phyloP scores from a whole-genome alignment of 2,113 vertebrate genomes.

The Gracilinanus agilis region DNA sequence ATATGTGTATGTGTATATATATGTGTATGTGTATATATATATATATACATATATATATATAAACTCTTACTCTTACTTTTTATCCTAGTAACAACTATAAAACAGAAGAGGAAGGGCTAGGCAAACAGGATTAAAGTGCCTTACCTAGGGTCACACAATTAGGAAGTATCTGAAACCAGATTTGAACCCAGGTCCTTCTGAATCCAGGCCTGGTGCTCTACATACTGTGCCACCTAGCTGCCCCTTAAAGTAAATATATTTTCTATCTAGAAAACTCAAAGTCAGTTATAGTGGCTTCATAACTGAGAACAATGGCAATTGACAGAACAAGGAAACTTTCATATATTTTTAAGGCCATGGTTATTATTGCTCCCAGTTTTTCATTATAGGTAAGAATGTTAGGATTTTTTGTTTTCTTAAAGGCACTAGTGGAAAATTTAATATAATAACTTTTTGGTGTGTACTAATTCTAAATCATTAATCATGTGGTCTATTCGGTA shows the following conservation, averaged over 20 bases:
- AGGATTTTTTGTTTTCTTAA: constrained; percentile 42
- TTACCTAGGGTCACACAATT: too few relatives aligned
- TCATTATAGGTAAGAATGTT: constrained; percentile 23
- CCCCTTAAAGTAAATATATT: constrained; percentile 44
- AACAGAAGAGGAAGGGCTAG: too few relatives aligned
- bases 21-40: too few relatives aligned
- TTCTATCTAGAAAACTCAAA: constrained; percentile 48
- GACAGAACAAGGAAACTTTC: constrained; percentile 46
- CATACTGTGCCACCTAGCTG: too few relatives aligned
- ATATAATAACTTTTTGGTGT: not conserved
- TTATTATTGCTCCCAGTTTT: constrained; percentile 37
- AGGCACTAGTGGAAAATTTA: constrained; percentile 10
- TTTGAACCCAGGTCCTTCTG: too few relatives aligned
- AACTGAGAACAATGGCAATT: constrained; percentile 35
- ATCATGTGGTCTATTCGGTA: constrained; percentile 45
- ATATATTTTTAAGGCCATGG: constrained; percentile 17
- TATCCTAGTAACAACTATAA: too few relatives aligned
- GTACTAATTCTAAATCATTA: not conserved
- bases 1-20: too few relatives aligned
- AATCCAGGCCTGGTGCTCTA: too few relatives aligned
- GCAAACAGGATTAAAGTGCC: too few relatives aligned
- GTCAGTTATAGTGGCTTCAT: constrained; percentile 39
- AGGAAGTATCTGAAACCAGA: too few relatives aligned
- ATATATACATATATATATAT: too few relatives aligned
- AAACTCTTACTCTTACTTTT: not conserved